A percentile compares a stretch with the other conserved stretches of the same genome.
Conservation (phyloP, 1,140 invertebrate genomes). For the Drosophila murphyi region DNA sequence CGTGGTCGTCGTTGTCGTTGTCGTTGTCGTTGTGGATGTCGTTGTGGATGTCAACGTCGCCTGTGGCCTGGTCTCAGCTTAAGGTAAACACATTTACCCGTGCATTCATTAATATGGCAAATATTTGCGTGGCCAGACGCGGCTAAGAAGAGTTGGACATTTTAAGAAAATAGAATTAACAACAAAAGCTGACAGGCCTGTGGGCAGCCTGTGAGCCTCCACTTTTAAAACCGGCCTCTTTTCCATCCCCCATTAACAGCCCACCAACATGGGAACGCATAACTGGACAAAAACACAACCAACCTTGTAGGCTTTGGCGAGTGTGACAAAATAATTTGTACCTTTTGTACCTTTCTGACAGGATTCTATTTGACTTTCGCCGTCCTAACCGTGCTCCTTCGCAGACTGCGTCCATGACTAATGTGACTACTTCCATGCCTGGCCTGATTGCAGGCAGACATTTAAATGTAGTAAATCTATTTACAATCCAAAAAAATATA, state of each 20-base stretch:
- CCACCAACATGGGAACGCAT: background rate
- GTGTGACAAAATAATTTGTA: slow-evolving; percentile 31
- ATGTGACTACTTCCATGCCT: no score
- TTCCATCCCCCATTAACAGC: slow-evolving; percentile 9
- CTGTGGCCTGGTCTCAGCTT: slow-evolving; percentile 29
- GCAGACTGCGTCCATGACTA: background rate
- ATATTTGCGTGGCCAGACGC: slow-evolving; percentile 65
- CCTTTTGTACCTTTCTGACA: no score
- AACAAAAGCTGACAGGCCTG: slow-evolving; percentile 74
- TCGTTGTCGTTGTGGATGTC: background rate
- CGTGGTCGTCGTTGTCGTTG: background rate
- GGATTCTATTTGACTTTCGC: no score
- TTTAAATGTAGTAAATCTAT: background rate
- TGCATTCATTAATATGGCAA: slow-evolving; percentile 80
- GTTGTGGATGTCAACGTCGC: background rate
- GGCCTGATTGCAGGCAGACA: background rate
- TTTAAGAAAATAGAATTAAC: slow-evolving; percentile 81
- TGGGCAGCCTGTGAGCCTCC: slow-evolving; percentile 33
- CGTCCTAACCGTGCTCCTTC: background rate
- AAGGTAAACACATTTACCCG: slow-evolving; percentile 80
- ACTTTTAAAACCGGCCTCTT: slow-evolving; percentile 38
- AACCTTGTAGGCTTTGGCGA: slow-evolving; percentile 56
- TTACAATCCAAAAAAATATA: no score
- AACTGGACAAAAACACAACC: slow-evolving; percentile 33
- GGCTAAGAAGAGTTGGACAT: slow-evolving; percentile 51